These are phyloP conservation scores for Clarias macrocephalus DNA, from an alignment of 2,113 vertebrate genomes.

Conservation along the genomic window DNA sequence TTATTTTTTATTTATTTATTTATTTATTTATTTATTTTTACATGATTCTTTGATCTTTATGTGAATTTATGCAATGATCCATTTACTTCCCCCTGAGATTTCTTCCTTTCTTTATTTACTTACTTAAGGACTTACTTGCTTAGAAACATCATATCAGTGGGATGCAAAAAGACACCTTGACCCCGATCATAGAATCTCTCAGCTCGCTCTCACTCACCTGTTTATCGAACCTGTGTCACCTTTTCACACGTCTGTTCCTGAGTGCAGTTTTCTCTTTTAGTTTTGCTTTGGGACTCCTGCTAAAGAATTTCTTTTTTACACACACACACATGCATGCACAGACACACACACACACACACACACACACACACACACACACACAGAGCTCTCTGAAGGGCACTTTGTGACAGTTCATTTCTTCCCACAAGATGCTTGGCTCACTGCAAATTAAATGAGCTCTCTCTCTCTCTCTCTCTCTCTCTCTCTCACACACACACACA, in stretches of 20 bases:
- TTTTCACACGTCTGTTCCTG: background rate
- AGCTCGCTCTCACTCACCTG: background rate
- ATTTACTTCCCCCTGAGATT: too few relatives aligned
- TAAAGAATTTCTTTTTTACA: background rate
- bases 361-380: constrained; percentile 21
- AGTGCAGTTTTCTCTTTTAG: background rate
- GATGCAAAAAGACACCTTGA: too few relatives aligned
- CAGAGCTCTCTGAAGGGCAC: constrained; percentile 51
- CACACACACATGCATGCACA: background rate
- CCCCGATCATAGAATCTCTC: background rate
- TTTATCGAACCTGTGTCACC: background rate
- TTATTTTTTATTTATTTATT: too few relatives aligned
- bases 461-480: background rate
- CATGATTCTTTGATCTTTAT: background rate
- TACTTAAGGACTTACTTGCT: too few relatives aligned
- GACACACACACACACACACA: background rate
- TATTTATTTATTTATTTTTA: background rate
- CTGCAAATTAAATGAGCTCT: constrained; percentile 64
- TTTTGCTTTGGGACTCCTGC: background rate
- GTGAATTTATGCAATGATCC: background rate
- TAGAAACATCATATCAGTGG: too few relatives aligned
- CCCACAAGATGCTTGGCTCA: constrained; percentile 56
- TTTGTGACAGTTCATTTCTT: constrained; percentile 59
- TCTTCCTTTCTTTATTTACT: too few relatives aligned
- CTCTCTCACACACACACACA: too few relatives aligned